These are phyloP conservation scores for Gonioctena quinquepunctata DNA, from an alignment of 1,140 invertebrate species.

Conservation along the genomic window DNA sequence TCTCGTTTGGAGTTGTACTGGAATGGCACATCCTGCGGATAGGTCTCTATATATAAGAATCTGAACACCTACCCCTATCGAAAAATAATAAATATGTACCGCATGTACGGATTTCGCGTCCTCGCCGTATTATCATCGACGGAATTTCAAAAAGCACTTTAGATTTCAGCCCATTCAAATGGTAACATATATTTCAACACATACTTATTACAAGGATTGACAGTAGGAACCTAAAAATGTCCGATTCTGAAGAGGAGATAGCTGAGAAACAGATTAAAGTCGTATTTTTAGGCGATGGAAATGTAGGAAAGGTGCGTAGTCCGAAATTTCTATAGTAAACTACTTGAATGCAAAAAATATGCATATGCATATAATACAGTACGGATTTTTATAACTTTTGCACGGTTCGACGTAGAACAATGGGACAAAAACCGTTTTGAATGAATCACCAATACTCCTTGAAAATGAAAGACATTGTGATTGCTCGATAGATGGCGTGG, in stretches of 20 bases:
- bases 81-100: conserved; percentile 7
- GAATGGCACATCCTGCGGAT: too few relatives aligned
- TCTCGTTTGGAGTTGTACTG: too few relatives aligned
- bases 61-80: neutral
- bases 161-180: conserved; percentile 8
- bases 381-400: too few relatives aligned
- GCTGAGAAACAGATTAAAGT: conserved; percentile 76
- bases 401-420: too few relatives aligned
- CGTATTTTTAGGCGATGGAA: conserved; percentile 78
- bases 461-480: too few relatives aligned
- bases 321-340: too few relatives aligned
- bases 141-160: conserved; percentile 21
- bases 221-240: conserved; percentile 56
- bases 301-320: conserved; percentile 75
- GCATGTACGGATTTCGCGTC: neutral
- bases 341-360: too few relatives aligned
- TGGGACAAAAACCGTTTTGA: too few relatives aligned
- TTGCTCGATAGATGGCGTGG: too few relatives aligned
- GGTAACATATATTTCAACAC: neutral
- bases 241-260: conserved; percentile 67
- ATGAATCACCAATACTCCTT: too few relatives aligned
- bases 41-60: too few relatives aligned
- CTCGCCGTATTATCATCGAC: conserved; percentile 1
- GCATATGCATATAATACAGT: too few relatives aligned
- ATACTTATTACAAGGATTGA: neutral